These are phyloP conservation scores for Achroia grisella DNA, from an alignment of 1,140 invertebrate genomes.

Conservation along the genomic window DNA sequence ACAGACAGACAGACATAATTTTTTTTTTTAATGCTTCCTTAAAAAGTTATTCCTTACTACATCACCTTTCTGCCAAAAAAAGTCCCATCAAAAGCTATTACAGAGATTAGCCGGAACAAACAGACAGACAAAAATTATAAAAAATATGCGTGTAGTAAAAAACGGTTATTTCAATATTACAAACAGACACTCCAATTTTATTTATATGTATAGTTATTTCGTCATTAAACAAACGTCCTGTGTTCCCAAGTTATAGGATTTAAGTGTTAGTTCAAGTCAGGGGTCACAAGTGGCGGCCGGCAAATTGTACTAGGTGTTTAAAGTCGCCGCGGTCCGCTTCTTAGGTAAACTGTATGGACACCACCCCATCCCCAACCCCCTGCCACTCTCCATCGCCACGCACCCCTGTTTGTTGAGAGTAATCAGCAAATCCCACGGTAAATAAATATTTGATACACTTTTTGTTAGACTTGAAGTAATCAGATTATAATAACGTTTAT, in stretches of 20 bases:
- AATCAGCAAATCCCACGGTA: slow-evolving; percentile 19
- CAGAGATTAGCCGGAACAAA: too few relatives aligned
- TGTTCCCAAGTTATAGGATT: slow-evolving; percentile 23
- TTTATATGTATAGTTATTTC: too few relatives aligned
- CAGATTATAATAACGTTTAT: too few relatives aligned
- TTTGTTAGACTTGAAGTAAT: not conserved
- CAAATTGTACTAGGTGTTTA: slow-evolving; percentile 50
- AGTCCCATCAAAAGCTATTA: too few relatives aligned
- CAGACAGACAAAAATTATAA: too few relatives aligned
- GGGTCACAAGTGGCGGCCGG: slow-evolving; percentile 7
- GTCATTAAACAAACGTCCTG: slow-evolving; percentile 16
- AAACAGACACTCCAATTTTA: too few relatives aligned
- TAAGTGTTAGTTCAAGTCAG: slow-evolving; percentile 37
- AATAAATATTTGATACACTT: not conserved
- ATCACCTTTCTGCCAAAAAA: too few relatives aligned
- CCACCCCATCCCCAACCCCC: not conserved
- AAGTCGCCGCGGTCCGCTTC: slow-evolving; percentile 29
- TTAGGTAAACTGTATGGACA: slow-evolving; percentile 35
- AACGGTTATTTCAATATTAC: too few relatives aligned
- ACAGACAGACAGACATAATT: too few relatives aligned
- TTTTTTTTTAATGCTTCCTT: too few relatives aligned
- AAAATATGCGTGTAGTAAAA: too few relatives aligned
- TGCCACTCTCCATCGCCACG: not conserved
- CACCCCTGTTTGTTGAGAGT: slow-evolving; percentile 13
- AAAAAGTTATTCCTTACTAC: too few relatives aligned